Conservation (phyloP, 2,113 vertebrate genomes). For the Phyllostomus discolor region DNA sequence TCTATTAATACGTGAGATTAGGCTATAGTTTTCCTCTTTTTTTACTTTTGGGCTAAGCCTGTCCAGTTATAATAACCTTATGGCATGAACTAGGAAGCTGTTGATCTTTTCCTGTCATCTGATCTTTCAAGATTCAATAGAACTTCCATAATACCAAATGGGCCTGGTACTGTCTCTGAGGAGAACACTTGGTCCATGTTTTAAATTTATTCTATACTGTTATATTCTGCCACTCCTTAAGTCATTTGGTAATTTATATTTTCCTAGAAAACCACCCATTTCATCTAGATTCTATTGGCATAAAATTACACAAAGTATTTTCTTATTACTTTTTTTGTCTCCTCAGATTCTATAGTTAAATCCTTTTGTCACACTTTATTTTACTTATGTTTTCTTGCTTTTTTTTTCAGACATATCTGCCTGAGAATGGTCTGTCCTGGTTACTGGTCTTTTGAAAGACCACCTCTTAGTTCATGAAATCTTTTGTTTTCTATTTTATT, state of each 20-base stretch:
- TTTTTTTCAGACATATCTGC: background rate
- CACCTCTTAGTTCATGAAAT: conserved; percentile 17
- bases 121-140: conserved; percentile 22
- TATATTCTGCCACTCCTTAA: background rate
- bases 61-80: background rate
- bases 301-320: conserved; percentile 29
- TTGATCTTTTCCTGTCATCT: conserved; percentile 5
- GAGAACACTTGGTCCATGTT: conserved; percentile 23
- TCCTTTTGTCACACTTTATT: background rate
- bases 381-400: conserved; percentile 17
- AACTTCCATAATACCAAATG: background rate
- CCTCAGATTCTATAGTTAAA: conserved; percentile 10
- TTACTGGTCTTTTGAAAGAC: conserved; percentile 29
- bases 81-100: background rate
- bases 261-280: conserved; percentile 22
- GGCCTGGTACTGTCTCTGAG: conserved; percentile 24
- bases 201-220: background rate
- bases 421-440: background rate
- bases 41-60: background rate
- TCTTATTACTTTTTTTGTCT: background rate
- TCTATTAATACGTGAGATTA: conserved; percentile 26
- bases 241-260: conserved; percentile 22
- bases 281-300: conserved; percentile 48
- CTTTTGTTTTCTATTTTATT: conserved; percentile 39
- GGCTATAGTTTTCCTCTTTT: background rate